Evolutionary conservation across 2,888 invertebrate species (phyloP), one percentile per base, ranked within the genome.

Genomic region (Oscheius sp.): DNA sequence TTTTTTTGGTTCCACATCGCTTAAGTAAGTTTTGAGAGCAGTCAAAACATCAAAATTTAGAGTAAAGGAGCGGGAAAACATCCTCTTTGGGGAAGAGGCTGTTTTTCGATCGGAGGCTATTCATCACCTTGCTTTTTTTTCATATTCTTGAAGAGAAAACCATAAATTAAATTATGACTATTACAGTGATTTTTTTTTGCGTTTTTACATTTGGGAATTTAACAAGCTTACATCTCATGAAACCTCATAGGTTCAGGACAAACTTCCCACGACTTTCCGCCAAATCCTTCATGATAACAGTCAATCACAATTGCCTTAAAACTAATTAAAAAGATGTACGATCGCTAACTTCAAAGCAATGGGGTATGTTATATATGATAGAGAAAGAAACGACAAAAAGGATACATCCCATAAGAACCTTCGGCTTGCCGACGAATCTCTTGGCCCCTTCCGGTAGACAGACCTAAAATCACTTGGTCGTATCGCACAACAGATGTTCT

Each of bases 351-450:
- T 85, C 85, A 61, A 86, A 83, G 64, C 78, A 85, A 51, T 83
- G 84, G 6, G 84, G 83, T 26, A 83, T 68, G 68, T 85, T 85
- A 78, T 84, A 85, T 26, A 78, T 30, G 22, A 85, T 69, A 17
- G 80, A 72, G 65, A 84, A 82, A 1, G 80, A 41, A 5, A 84
- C 49, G 9, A 85, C 81, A 32, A 62, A 68, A 9, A 74, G 33
- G 20, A 80, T 70, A 20, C 71, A 47, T 32, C 64, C 59, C 33
- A 71, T 63, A 5, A 77, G 72, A 22, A 75, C 72, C 56, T 68
- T 57, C 54, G 79, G 71, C 24, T 73, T 70, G 2, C 71, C 72
- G 32, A 82, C 67, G 20, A 71, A 44, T 14, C 70, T 49, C 8
- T 75, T 69, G 3, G 76, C 67, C 33, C 70, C 68, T 63, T 77